Base-by-base conservation (phyloP, 2,113 vertebrate species). In the Turnix velox region DNA sequence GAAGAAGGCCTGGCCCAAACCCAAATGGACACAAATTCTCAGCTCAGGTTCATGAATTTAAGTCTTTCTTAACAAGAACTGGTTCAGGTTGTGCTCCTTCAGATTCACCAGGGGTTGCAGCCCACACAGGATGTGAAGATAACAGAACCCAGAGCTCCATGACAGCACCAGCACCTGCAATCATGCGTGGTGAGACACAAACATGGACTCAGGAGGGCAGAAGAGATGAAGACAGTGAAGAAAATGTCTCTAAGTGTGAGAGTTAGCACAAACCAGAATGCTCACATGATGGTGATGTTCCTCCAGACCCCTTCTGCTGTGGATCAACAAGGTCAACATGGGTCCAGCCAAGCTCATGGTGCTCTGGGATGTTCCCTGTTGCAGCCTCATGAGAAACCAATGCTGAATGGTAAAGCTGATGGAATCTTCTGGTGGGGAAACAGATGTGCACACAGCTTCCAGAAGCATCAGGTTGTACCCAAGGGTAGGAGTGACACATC, bases 381-480 rank as follows among this genome's bases (percentile, higher is more conserved):
- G 33, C 25, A 37, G 35, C 6, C 25, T 25, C 43, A 1, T 17
- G 49, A 65, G 37, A 58, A 92, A 45, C 43, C 59, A 51, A 0
- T 0, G 0, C 55, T 9, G 55, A 23, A 4, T 0, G 7, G 30
- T n/a, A 31, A 28, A 55, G n/a, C 48, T 18, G 69, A 27, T 14
- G 10, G 62, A 25, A 20, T 15, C 57, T 54, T 28, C 40, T 27
- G 25, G 19, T 10, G 63, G 30, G 68, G 46, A 73, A 54, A 42
- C 2, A 7, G 1, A 3, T 25, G 28, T 0, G 7, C 12, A 6
- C 2, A 1, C 28, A 7, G 40, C 1, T 39, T 25, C 10, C 12
- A 5, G 37, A 0, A 17, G 63, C 49, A 31, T 15, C 28, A 23
- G 2, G 52, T 8, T 12, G 20, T 31, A 2, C 11, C 5, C 45